Base-by-base conservation (phyloP, 1,140 invertebrate species). In the Leptestheria dahalacensis region DNA sequence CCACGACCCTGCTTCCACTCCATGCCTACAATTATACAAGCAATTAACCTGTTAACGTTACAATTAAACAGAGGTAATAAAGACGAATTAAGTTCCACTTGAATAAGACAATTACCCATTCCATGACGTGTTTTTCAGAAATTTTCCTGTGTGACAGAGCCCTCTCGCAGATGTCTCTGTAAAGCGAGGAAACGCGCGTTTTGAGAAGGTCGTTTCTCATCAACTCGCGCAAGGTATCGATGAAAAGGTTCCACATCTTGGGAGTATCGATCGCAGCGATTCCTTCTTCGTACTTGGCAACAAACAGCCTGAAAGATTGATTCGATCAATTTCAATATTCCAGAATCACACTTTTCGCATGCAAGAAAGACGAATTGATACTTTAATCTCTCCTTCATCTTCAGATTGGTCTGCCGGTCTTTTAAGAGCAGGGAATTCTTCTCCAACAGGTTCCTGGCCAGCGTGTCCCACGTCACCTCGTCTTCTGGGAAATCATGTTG, bases 391-490 rank as follows among this genome's bases (percentile, higher is more conserved):
- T 68, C 65, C 64, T 69, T 59, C 62, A 68, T 29, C 59, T 61
- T 21, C 33, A 52, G 20, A 25, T 59, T 11, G 6, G 60, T 57
- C 15, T 64, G 41, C 21, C 47, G 6, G 6, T 41, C 33, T 9
- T 15, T 15, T 9, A 15, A 6, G 33, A 41, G 6, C 6, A 41
- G 59, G 11, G 56, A 48, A 25, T 61, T 24, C 55, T 58, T 57
- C 26, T 76, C 69, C 0, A 78, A 61, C 65, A 75, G 73, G 51
- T 74, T 67, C 47, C 70, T 67, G 21, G 79, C 79, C 64, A 79
- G 66, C n/a, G 74, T 75, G 65, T 80, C 74, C 77, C 78, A 80
- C 56, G 74, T 75, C 26, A 75, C 66, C 62, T 70, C 72, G 68
- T 67, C 61, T 26, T 67, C 49, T 9, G 61, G 52, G 63, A 67